Evolutionary conservation across 2,113 vertebrate genomes (phyloP).

Genomic region (Eclectus roratus): DNA sequence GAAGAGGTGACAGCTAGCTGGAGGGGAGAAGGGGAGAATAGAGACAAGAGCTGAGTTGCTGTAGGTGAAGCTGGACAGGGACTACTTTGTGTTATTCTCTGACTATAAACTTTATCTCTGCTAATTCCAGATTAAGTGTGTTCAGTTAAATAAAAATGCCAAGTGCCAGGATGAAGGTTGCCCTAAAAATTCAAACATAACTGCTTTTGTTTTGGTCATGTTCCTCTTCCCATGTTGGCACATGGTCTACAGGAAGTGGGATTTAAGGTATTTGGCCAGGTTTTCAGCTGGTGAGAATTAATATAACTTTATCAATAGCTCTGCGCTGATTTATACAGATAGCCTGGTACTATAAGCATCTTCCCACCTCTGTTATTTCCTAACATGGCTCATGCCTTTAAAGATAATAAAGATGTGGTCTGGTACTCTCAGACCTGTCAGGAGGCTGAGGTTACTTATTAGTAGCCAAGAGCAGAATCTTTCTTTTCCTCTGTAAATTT

Average conservation of each 20-base stretch:
- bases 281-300: background rate
- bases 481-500: conserved; percentile 30
- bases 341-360: background rate
- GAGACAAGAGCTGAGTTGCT: background rate
- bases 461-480: background rate
- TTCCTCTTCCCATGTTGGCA: background rate
- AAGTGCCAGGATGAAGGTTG: conserved; percentile 35
- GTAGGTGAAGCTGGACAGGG: background rate
- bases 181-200: background rate
- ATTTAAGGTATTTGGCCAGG: background rate
- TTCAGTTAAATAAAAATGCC: conserved; percentile 7
- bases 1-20: background rate
- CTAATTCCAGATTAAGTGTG: conserved; percentile 6
- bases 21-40: background rate
- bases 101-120: background rate
- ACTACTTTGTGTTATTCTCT: background rate
- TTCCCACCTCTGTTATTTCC: background rate
- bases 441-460: background rate
- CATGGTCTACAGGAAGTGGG: background rate
- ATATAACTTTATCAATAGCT: background rate
- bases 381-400: background rate
- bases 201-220: conserved; percentile 23
- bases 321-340: background rate
- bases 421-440: background rate
- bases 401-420: background rate